Conservation (phyloP, 2,113 vertebrate genomes). For the Sprattus sprattus region DNA sequence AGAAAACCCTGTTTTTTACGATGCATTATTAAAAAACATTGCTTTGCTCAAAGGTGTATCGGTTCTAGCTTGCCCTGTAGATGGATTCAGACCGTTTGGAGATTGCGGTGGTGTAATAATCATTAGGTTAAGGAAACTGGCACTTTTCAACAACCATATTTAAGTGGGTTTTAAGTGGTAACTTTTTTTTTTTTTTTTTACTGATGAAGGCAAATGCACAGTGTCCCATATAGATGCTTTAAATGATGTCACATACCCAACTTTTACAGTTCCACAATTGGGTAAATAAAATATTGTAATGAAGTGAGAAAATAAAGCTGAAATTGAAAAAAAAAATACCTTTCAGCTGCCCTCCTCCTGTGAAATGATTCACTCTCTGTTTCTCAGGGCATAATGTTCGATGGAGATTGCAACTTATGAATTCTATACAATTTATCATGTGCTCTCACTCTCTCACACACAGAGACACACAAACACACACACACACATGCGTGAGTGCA, state of each 20-base stretch:
- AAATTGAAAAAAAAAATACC: neutral
- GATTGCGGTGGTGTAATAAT: neutral
- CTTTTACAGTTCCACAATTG: neutral
- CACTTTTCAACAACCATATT: too few relatives aligned
- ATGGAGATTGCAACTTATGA: neutral
- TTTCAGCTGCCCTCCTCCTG: neutral
- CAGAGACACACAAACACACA: neutral
- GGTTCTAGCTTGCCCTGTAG: neutral
- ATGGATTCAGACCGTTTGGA: neutral
- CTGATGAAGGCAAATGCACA: neutral
- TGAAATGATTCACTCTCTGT: neutral
- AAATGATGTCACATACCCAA: neutral
- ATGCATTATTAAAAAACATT: constrained; percentile 55
- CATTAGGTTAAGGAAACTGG: neutral
- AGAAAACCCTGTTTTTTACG: constrained; percentile 21
- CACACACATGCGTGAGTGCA: neutral
- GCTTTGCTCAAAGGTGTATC: neutral
- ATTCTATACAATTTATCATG: neutral
- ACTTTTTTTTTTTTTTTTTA: neutral
- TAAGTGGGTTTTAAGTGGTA: too few relatives aligned
- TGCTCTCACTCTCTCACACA: neutral
- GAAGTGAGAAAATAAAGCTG: neutral
- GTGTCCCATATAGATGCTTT: neutral
- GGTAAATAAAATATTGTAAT: neutral
- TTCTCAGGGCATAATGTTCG: neutral